Conservation (phyloP, 2,888 invertebrate species). For the Nephrocerus scutellatus region DNA sequence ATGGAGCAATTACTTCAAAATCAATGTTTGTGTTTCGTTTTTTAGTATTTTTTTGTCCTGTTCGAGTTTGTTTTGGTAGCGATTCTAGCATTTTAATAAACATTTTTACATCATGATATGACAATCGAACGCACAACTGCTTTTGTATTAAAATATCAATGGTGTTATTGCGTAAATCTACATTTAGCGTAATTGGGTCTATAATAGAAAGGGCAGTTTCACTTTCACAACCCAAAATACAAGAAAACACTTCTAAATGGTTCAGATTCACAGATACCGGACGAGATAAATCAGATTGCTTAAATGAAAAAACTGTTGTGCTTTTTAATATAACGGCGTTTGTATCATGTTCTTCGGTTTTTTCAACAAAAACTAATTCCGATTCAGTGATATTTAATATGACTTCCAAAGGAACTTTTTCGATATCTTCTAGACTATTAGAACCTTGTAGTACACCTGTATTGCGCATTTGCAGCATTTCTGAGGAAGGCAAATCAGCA, state of each 20-base stretch:
- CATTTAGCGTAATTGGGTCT: slow-evolving; percentile 80
- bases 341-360: slow-evolving; percentile 79
- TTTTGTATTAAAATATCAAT: slow-evolving; percentile 55
- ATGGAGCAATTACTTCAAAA: slow-evolving; percentile 35
- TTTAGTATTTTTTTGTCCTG: slow-evolving; percentile 48
- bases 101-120: slow-evolving; percentile 89
- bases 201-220: slow-evolving; percentile 91
- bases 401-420: slow-evolving; percentile 54
- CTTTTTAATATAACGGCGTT: slow-evolving; percentile 91
- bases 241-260: slow-evolving; percentile 88
- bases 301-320: slow-evolving; percentile 80
- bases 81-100: slow-evolving; percentile 83
- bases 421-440: slow-evolving; percentile 15
- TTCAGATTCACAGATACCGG: slow-evolving; percentile 82
- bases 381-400: slow-evolving; percentile 93
- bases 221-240: slow-evolving; percentile 81
- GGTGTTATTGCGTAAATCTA: slow-evolving; percentile 57
- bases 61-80: slow-evolving; percentile 70
- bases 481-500: slow-evolving; percentile 40
- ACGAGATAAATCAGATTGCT: slow-evolving; percentile 60
- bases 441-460: slow-evolving; percentile 13
- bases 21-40: slow-evolving; percentile 30
- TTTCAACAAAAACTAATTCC: slow-evolving; percentile 89
- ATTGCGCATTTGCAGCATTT: slow-evolving; percentile 16
- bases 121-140: slow-evolving; percentile 74